A percentile compares a stretch with the other conserved stretches of the same genome.
These are phyloP conservation scores for Sylvicola fuscatus DNA, from an alignment of 2,888 invertebrate species.

Conservation along the genomic window DNA sequence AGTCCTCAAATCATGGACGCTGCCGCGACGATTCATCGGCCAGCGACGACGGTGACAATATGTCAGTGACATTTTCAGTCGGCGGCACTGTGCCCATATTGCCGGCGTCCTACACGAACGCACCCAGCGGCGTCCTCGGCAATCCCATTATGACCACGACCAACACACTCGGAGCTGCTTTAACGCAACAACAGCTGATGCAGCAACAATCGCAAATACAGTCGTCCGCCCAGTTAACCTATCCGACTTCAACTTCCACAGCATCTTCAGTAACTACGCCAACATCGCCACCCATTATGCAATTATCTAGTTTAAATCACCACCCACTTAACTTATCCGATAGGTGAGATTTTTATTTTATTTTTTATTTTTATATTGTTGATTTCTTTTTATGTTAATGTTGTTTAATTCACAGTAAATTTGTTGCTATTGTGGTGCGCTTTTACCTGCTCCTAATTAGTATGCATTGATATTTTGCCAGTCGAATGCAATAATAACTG, in stretches of 20 bases:
- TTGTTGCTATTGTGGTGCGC: not conserved
- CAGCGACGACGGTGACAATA: constrained; percentile 16
- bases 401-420: too few species aligned
- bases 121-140: too few species aligned
- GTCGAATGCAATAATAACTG: too few species aligned
- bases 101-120: not conserved
- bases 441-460: not conserved
- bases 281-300: constrained; percentile 5
- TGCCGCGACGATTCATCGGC: constrained; percentile 19
- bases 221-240: too few species aligned
- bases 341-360: not conserved
- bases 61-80: constrained; percentile 12
- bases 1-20: constrained; percentile 13
- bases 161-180: constrained; percentile 1
- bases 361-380: not conserved
- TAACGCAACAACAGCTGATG: too few species aligned
- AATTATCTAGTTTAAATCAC: constrained; percentile 1
- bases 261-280: not conserved
- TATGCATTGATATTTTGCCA: constrained; percentile 1
- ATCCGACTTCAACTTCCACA: not conserved
- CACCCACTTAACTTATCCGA: not conserved
- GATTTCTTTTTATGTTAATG: not conserved
- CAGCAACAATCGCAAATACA: not conserved
- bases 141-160: not conserved
- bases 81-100: constrained; percentile 5